Evolutionary conservation across 2,113 vertebrate genomes (phyloP), one percentile per base, ranked within the genome.

Genomic region (Hassar affinis): DNA sequence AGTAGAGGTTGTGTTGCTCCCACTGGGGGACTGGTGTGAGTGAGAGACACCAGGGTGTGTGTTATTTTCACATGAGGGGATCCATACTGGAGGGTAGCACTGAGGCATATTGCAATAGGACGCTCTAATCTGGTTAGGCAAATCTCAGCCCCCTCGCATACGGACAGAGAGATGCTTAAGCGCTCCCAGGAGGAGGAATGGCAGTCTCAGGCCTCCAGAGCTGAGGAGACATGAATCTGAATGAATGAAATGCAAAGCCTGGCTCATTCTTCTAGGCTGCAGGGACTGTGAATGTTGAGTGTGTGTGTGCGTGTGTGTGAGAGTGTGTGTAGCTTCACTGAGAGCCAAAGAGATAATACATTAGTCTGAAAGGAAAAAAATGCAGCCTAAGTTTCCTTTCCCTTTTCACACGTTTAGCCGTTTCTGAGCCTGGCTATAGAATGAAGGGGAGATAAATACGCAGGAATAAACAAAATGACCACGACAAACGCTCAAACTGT

Each of bases 111-210:
- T 86, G 87, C 87, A 88, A 83, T 83, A 85, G 83, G 82, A 69
- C 62, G 22, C 85, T 85, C 35, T 88, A 88, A 88, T 88, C 87
- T 88, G 85, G 85, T 86, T 86, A 88, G 83, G 83, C 83, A 83
- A 88, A 88, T 88, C 87, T 88, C 64, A 78, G 83, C 66, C 77
- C 85, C 76, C 57, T 62, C 47, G 81, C 78, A 71, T 75, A 74
- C 64, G 68, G 76, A 51, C 62, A 66, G 69, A 78, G 78, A 86
- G 82, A 85, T 80, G 83, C 83, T 88, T 82, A 88, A 75, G 66
- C 64, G 69, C 82, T 84, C 85, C 78, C 79, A 72, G 82, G 82
- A 80, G 83, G 80, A 85, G 72, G 66, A 84, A 78, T 77, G 76
- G 74, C 69, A 77, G 81, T 80, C 85, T 35, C 76, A 72, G 81